Evolutionary conservation across 2,113 vertebrate species (phyloP).

Genomic region (Australoheros scitulus): DNA sequence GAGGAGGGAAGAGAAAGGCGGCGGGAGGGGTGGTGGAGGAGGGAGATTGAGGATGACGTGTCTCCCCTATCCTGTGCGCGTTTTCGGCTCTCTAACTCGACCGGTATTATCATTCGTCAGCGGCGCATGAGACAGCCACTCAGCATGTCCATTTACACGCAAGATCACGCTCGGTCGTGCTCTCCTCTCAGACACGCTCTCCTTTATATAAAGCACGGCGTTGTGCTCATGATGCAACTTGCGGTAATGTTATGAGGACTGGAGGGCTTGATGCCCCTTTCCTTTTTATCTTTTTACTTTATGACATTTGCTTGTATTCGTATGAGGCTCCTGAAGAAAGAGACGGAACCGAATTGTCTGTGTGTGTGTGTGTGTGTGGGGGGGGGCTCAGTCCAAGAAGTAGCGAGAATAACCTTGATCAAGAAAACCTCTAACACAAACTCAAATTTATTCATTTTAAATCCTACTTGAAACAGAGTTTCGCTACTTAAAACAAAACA

Average conservation of each 20-base stretch:
- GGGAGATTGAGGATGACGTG: conserved; percentile 24
- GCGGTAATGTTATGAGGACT: conserved; percentile 63
- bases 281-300: conserved; percentile 34
- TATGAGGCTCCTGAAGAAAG: conserved; percentile 17
- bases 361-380: background rate
- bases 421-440: background rate
- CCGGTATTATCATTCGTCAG: conserved; percentile 32
- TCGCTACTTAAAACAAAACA: background rate
- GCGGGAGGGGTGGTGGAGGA: no score
- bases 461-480: background rate
- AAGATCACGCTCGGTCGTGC: conserved; percentile 23
- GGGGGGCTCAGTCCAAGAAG: background rate
- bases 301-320: conserved; percentile 38
- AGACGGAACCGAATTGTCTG: background rate
- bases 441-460: background rate
- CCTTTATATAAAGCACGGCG: conserved; percentile 35
- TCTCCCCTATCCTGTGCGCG: background rate
- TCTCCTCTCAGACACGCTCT: conserved; percentile 5
- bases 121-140: conserved; percentile 45
- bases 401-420: background rate
- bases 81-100: background rate
- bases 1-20: background rate
- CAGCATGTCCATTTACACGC: conserved; percentile 53
- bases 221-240: conserved; percentile 75
- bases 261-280: conserved; percentile 34